These are phyloP conservation scores for Connochaetes taurinus DNA, from an alignment of 2,113 vertebrate genomes.

Conservation along the genomic window DNA sequence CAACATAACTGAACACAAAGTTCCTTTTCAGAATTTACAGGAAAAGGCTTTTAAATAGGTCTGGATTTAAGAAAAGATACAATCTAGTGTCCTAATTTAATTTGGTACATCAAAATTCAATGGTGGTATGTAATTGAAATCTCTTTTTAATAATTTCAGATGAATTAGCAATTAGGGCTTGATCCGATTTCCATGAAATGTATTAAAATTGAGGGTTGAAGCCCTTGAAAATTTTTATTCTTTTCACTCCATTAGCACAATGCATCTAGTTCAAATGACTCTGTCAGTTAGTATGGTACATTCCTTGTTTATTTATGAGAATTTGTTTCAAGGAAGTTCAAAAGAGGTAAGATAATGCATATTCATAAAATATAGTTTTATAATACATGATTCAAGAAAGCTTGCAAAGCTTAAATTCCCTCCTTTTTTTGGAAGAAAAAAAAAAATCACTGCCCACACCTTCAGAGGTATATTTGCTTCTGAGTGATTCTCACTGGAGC, in stretches of 20 bases:
- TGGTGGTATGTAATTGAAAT: conserved; percentile 96
- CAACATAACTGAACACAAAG: conserved; percentile 86
- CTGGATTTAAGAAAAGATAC: conserved; percentile 89
- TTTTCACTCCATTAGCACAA: conserved; percentile 85
- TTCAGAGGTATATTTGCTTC: background rate
- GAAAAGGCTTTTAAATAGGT: conserved; percentile 83
- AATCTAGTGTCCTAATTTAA: conserved; percentile 92
- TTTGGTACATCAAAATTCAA: conserved; percentile 91
- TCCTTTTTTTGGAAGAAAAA: conserved; percentile 61
- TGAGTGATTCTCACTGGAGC: background rate
- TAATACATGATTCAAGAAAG: conserved; percentile 80
- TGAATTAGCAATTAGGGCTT: conserved; percentile 97
- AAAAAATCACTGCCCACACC: conserved; percentile 41
- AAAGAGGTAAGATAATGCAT: conserved; percentile 85
- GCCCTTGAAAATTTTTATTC: conserved; percentile 86
- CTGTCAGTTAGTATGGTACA: conserved; percentile 80
- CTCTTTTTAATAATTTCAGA: conserved; percentile 99
- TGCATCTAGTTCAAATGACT: conserved; percentile 82
- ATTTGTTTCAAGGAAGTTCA: conserved; percentile 86
- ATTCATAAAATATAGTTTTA: conserved; percentile 79
- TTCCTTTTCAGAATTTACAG: conserved; percentile 89
- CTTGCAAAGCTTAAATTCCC: conserved; percentile 63
- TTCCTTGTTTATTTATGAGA: conserved; percentile 90
- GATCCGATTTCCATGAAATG: conserved; percentile 94
- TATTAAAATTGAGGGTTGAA: conserved; percentile 91